Percentiles rank a stretch among this genome's conserved stretches.
Evolutionary conservation across 2,113 vertebrate genomes (phyloP).

Genomic region (Sinocyclocheilus rhinocerous): DNA sequence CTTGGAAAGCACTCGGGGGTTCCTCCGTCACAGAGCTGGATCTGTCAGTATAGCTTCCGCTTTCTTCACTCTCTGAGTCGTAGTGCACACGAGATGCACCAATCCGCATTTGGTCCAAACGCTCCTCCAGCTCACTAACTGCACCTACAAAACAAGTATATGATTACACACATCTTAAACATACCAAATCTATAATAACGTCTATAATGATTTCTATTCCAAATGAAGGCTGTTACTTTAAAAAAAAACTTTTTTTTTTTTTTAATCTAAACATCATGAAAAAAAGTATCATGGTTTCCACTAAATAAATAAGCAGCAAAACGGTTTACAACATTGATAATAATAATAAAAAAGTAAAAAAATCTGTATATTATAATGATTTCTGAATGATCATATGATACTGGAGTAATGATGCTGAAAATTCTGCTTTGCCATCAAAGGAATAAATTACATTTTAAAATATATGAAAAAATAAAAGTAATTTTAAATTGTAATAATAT

Average conservation of each 20-base stretch:
- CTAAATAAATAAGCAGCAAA: not conserved
- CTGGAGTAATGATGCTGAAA: not conserved
- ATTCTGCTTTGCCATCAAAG: not conserved
- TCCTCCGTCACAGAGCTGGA: constrained; percentile 49
- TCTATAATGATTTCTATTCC: not conserved
- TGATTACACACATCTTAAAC: not conserved
- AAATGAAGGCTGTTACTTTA: no score
- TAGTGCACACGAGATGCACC: constrained; percentile 43
- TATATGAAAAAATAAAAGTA: not conserved
- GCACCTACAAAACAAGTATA: constrained; percentile 47
- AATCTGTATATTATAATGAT: not conserved
- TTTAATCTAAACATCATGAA: not conserved
- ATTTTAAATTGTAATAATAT: not conserved
- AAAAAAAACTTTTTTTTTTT: not conserved
- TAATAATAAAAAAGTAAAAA: not conserved
- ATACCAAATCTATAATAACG: not conserved
- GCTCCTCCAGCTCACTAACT: constrained; percentile 66
- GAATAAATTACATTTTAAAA: not conserved
- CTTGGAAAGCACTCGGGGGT: constrained; percentile 61
- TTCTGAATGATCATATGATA: not conserved
- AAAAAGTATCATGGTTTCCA: not conserved
- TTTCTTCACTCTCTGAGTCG: constrained; percentile 58
- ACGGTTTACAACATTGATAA: not conserved
- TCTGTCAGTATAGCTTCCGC: constrained; percentile 34
- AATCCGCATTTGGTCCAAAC: constrained; percentile 60